These are phyloP conservation scores for Sebastes variabilis DNA, from an alignment of 2,797 vertebrate species.

Conservation along the genomic window DNA sequence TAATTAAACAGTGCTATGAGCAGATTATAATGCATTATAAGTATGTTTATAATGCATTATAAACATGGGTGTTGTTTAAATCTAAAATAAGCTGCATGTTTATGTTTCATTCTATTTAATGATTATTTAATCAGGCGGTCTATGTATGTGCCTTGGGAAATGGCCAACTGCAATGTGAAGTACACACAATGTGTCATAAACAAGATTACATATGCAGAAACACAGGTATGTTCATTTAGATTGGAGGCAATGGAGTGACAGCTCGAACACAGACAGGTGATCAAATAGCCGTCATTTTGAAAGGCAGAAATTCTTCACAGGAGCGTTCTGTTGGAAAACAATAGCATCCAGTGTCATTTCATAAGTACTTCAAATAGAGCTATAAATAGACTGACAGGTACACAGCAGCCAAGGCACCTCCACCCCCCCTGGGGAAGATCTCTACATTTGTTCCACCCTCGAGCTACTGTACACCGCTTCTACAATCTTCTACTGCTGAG, in stretches of 20 bases:
- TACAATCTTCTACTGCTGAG: constrained; percentile 25
- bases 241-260: not conserved
- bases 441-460: constrained; percentile 49
- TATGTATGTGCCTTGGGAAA: not conserved
- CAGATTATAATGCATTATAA: not conserved
- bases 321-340: constrained; percentile 23
- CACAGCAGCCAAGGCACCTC: constrained; percentile 51
- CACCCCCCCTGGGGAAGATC: constrained; percentile 40
- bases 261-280: not conserved
- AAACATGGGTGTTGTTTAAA: no score
- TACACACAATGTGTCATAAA: not conserved
- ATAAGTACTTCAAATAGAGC: constrained; percentile 44
- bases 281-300: constrained; percentile 13
- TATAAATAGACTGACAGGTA: constrained; percentile 69
- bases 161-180: not conserved
- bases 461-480: constrained; percentile 41
- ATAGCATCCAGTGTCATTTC: constrained; percentile 42
- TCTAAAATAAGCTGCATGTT: not conserved
- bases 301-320: constrained; percentile 19
- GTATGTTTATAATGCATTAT: not conserved
- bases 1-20: not conserved
- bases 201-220: not conserved
- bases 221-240: not conserved
- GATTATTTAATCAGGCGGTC: no score
- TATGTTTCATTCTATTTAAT: no score